A percentile compares a stretch with the other conserved stretches of the same genome.
phyloP scores from a whole-genome alignment of 2,113 vertebrate species.

The Melospiza georgiana region DNA sequence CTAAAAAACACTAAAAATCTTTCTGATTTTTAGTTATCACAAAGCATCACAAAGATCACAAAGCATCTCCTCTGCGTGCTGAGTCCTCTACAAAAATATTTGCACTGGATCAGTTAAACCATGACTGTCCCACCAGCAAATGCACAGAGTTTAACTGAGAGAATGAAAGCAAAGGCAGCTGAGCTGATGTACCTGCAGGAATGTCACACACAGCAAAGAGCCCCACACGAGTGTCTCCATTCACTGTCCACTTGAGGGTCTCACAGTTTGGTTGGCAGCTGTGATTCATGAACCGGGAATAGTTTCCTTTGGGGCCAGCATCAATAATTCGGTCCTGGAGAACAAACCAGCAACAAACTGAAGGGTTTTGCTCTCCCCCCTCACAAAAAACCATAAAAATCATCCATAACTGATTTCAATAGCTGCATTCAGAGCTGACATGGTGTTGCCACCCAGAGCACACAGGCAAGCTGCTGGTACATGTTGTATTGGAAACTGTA shows the following conservation, averaged over 20 bases:
- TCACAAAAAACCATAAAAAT: neutral
- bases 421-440: neutral
- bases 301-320: slow-evolving; percentile 97
- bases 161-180: neutral
- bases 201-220: slow-evolving; percentile 94
- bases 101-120: neutral
- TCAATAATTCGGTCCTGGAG: slow-evolving; percentile 95
- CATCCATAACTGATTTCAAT: neutral
- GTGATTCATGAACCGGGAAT: slow-evolving; percentile 98
- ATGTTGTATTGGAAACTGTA: slow-evolving; percentile 62
- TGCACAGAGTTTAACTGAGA: neutral
- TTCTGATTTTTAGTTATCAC: neutral
- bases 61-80: neutral
- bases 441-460: neutral
- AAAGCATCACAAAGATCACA: neutral
- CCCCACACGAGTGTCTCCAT: slow-evolving; percentile 94
- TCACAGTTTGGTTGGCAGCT: slow-evolving; percentile 99
- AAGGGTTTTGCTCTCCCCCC: neutral
- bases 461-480: neutral
- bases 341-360: neutral
- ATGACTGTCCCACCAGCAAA: neutral
- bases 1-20: neutral
- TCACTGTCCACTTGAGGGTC: slow-evolving; percentile 98
- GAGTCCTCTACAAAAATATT: neutral
- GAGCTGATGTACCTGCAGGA: slow-evolving; percentile 80